A percentile compares a stretch with the other conserved stretches of the same genome.
These are phyloP conservation scores for Ellobium chinense DNA, from an alignment of 2,888 invertebrate species.

Conservation along the genomic window DNA sequence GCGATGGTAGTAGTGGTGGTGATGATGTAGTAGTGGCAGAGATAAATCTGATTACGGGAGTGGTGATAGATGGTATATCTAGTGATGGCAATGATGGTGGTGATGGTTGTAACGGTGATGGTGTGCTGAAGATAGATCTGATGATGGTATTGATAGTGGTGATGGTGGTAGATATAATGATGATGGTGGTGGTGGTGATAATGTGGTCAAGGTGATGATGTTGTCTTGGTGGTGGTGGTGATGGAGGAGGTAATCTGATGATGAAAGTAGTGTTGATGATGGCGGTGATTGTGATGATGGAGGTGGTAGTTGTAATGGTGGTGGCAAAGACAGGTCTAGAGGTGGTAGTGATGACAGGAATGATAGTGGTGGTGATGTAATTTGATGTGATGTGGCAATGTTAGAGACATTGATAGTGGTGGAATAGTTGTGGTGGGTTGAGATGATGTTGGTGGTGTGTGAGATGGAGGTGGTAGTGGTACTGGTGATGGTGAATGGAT, in stretches of 20 bases:
- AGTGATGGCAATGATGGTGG: too few species aligned
- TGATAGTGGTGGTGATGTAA: conserved; percentile 16
- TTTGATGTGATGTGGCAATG: too few species aligned
- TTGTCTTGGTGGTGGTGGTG: not conserved
- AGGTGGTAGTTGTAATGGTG: conserved; percentile 1
- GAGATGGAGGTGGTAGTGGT: too few species aligned
- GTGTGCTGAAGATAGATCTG: too few species aligned
- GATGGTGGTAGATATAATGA: not conserved
- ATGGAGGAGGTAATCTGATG: not conserved
- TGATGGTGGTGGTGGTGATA: not conserved
- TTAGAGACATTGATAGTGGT: too few species aligned
- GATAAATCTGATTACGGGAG: too few species aligned
- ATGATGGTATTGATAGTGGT: not conserved
- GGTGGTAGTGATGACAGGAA: conserved; percentile 1
- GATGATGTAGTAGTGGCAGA: too few species aligned
- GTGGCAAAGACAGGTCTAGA: not conserved
- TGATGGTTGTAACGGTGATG: not conserved
- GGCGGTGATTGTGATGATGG: not conserved
- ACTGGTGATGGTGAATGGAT: too few species aligned
- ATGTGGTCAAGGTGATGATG: not conserved
- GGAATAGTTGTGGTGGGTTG: too few species aligned
- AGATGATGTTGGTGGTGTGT: too few species aligned
- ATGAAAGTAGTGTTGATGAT: not conserved
- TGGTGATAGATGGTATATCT: too few species aligned
- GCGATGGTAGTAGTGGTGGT: too few species aligned